These are phyloP conservation scores for Folsomia manolachei DNA, from an alignment of 2,888 invertebrate species.

Conservation along the genomic window DNA sequence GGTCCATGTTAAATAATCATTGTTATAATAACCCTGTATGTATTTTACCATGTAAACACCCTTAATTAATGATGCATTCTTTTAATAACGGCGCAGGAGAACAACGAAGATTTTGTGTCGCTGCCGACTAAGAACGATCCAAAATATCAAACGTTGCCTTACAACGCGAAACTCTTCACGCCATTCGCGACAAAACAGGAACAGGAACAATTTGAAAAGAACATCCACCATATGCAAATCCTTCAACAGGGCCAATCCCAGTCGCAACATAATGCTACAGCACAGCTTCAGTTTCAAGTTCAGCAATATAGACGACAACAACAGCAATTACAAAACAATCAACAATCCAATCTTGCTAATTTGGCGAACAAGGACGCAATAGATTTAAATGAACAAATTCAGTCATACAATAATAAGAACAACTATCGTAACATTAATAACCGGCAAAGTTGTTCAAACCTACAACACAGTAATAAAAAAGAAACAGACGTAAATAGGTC, in stretches of 20 bases:
- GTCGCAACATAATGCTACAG: constrained; percentile 46
- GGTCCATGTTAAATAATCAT: no score
- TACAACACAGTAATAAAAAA: constrained; percentile 24
- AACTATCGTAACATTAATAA: constrained; percentile 33
- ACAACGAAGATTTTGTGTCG: constrained; percentile 56
- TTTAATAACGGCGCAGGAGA: constrained; percentile 39
- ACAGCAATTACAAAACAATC: constrained; percentile 57
- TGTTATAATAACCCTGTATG: no score
- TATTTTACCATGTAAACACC: no score
- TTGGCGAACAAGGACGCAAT: constrained; percentile 40
- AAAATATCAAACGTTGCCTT: constrained; percentile 87
- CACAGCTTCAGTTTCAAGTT: constrained; percentile 49
- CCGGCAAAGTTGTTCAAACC: constrained; percentile 35
- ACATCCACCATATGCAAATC: constrained; percentile 50
- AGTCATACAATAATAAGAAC: constrained; percentile 42
- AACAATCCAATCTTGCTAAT: constrained; percentile 50
- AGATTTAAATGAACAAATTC: constrained; percentile 18
- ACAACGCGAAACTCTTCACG: constrained; percentile 62
- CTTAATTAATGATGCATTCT: constrained; percentile 22
- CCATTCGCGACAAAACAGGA: constrained; percentile 46
- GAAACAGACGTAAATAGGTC: constrained; percentile 19
- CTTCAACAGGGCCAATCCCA: constrained; percentile 46
- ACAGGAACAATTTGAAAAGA: constrained; percentile 48
- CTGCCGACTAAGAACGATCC: constrained; percentile 80
- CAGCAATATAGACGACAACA: constrained; percentile 42